phyloP scores from a whole-genome alignment of 1,140 invertebrate genomes.

The Idris sp. region DNA sequence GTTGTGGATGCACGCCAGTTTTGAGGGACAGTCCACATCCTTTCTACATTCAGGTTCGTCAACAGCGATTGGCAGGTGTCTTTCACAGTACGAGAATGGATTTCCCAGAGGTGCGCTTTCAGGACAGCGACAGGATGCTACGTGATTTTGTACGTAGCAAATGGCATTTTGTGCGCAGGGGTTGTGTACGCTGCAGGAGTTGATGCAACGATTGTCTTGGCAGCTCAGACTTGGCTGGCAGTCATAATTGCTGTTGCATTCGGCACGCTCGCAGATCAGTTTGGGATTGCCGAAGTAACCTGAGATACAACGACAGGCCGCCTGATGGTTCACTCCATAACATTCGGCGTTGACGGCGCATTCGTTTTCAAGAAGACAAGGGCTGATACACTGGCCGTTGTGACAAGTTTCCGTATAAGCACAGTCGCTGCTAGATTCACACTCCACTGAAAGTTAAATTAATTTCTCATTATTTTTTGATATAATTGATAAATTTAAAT shows the following conservation, averaged over 20 bases:
- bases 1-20: slow-evolving; percentile 88
- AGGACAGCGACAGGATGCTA: slow-evolving; percentile 86
- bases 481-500: no score
- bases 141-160: slow-evolving; percentile 88
- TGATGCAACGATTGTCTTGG: slow-evolving; percentile 83
- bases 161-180: slow-evolving; percentile 89
- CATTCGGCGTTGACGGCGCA: slow-evolving; percentile 91
- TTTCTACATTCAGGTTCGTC: slow-evolving; percentile 85
- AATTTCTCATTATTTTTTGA: no score
- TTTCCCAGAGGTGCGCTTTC: slow-evolving; percentile 86
- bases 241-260: slow-evolving; percentile 87
- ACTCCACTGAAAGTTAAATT: slow-evolving; percentile 88
- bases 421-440: slow-evolving; percentile 89
- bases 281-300: slow-evolving; percentile 88
- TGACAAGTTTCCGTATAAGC: slow-evolving; percentile 86
- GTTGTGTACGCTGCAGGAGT: slow-evolving; percentile 83
- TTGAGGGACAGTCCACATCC: slow-evolving; percentile 88
- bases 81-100: slow-evolving; percentile 86
- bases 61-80: slow-evolving; percentile 70
- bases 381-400: slow-evolving; percentile 88
- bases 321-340: slow-evolving; percentile 85
- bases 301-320: slow-evolving; percentile 85
- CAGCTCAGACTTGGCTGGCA: slow-evolving; percentile 86
- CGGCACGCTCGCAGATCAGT: slow-evolving; percentile 86
- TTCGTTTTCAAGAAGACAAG: slow-evolving; percentile 86